Conservation (phyloP, 64 coral and sea anemone species). For the Acropora yongei region DNA sequence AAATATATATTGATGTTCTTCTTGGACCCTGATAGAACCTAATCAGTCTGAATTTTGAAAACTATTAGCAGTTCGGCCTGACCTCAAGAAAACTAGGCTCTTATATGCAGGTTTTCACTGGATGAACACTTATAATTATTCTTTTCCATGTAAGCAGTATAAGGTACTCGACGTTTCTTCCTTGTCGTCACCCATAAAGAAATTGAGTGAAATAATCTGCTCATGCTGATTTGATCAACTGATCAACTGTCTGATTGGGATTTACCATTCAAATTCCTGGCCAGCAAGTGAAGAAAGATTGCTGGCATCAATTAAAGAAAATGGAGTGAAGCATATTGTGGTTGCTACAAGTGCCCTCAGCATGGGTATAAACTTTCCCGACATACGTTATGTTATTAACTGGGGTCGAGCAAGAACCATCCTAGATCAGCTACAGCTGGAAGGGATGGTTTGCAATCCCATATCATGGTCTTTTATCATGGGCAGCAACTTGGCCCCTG, state of each 20-base stretch:
- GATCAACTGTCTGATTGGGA: conserved; percentile 8
- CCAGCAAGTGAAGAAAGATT: conserved; percentile 20
- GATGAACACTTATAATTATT: conserved; percentile 9
- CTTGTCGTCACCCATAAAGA: conserved; percentile 11
- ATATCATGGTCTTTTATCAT: conserved; percentile 14
- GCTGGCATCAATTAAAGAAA: neutral
- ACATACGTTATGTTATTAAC: conserved; percentile 43
- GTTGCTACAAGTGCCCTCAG: conserved; percentile 18
- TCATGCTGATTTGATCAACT: neutral
- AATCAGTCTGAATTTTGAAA: no score
- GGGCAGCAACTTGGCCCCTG: conserved; percentile 40
- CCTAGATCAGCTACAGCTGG: conserved; percentile 46
- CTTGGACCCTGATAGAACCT: no score
- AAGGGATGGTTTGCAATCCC: conserved; percentile 6
- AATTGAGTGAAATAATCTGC: neutral
- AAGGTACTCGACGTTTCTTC: conserved; percentile 6
- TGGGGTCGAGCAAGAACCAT: conserved; percentile 57
- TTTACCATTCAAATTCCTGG: conserved; percentile 49
- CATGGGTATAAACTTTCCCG: conserved; percentile 50
- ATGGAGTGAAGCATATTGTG: conserved; percentile 22
- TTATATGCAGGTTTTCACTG: neutral
- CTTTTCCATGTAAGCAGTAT: conserved; percentile 11
- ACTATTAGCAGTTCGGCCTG: no score
- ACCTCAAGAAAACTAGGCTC: no score
- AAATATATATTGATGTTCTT: no score